Evolutionary conservation across 2,888 invertebrate genomes (phyloP).

Genomic region (Drosophila rubida): DNA sequence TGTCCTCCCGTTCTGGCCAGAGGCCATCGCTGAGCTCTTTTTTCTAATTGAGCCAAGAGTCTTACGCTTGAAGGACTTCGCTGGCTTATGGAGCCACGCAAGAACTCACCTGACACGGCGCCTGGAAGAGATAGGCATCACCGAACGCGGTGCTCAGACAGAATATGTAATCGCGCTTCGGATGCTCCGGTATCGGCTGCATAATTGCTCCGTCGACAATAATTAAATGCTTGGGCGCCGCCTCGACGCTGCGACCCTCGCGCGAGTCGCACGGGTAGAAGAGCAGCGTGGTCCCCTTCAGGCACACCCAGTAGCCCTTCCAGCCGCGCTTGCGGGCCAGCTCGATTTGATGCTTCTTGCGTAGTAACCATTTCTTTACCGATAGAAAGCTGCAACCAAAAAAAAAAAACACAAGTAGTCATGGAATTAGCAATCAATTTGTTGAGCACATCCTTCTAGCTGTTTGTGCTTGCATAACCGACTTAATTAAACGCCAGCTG

Average conservation of each 20-base stretch:
- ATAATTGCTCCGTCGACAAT: constrained; percentile 98
- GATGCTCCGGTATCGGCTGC: constrained; percentile 99
- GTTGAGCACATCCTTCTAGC: constrained; percentile 1
- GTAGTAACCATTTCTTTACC: constrained; percentile 98
- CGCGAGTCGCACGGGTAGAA: constrained; percentile 98
- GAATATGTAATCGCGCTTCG: constrained; percentile 98
- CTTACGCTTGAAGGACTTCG: constrained; percentile 68
- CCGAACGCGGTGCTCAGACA: constrained; percentile 99
- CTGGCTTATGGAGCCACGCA: constrained; percentile 53
- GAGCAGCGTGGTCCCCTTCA: constrained; percentile 97
- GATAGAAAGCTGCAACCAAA: constrained; percentile 92
- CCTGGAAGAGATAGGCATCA: constrained; percentile 98
- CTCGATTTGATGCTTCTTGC: constrained; percentile 98
- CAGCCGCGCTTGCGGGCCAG: constrained; percentile 97
- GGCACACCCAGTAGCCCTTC: constrained; percentile 99
- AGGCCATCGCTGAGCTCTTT: constrained; percentile 24
- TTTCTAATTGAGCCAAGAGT: constrained; percentile 56
- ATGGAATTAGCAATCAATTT: constrained; percentile 2
- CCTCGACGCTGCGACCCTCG: constrained; percentile 95
- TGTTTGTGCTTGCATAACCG: constrained; percentile 4
- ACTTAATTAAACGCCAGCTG: constrained; percentile 1
- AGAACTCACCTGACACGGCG: constrained; percentile 89
- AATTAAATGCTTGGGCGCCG: constrained; percentile 97
- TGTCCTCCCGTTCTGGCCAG: background rate
- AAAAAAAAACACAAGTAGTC: constrained; percentile 1